Base-by-base conservation (phyloP, 2,797 vertebrate genomes). In the Siniperca scherzeri region DNA sequence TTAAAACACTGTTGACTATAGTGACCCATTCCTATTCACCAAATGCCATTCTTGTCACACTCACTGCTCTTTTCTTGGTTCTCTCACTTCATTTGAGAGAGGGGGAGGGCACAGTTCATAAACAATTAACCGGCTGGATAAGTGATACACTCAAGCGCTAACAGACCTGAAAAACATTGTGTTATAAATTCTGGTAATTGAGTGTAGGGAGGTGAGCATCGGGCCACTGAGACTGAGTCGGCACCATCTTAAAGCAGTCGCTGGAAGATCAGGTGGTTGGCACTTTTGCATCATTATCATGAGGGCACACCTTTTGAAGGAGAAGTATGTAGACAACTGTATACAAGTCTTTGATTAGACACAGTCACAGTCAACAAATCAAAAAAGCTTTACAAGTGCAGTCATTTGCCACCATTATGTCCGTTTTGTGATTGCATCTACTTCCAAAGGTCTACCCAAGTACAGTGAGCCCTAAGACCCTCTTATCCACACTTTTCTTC, bases 91-190 rank as follows among this genome's bases (percentile, higher is more conserved):
- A 78, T 92, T 82, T 89, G 78, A 88, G 87, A 83, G 81, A 90
- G 82, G 77, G 90, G 92, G 88, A 85, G 88, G 92, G 88, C 82
- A 87, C 81, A 89, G 93, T 93, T 94, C 92, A 94, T 94, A 94
- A 95, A 94, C 93, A 95, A 94, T 95, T 94, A 95, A 94, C 93
- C 84, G 91, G 78, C 90, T 93, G 90, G 89, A 92, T 95, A 95
- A 95, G 92, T 94, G 94, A 95, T 89, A 93, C 94, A 94, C 93
- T 95, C 88, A 82, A 93, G 90, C 81, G 88, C 91, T 92, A 94
- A 94, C 92, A 91, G 92, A 93, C 91, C 92, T 93, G 93, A 93
- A 94, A 94, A 89, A 91, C 91, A 87, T 77, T 88, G 91, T 67
- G 90, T 91, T 93, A 92, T 93, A 93, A 94, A 94, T 94, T 90